Percentiles rank a stretch among this genome's conserved stretches.
phyloP scores from a whole-genome alignment of 2,113 vertebrate species.

The Canis aureus region DNA sequence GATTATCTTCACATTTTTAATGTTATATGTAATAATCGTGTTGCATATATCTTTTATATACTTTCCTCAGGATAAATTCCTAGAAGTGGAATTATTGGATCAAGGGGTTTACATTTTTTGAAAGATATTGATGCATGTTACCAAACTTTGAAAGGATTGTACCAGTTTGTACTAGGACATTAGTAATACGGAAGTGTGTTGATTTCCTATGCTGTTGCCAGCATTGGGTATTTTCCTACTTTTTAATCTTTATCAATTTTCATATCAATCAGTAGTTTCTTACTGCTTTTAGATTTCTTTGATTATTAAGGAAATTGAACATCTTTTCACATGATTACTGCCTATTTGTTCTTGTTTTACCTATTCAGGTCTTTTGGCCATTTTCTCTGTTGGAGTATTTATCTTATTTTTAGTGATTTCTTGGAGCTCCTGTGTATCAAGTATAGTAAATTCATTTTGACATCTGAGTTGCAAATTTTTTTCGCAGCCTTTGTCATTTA shows the following conservation, averaged over 20 bases:
- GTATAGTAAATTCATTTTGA: neutral
- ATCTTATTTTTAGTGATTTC: conserved; percentile 21
- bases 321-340: neutral
- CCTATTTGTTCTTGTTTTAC: conserved; percentile 14
- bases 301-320: neutral
- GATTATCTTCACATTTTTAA: conserved; percentile 28
- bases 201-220: neutral
- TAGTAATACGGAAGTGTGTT: neutral
- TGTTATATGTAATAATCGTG: neutral
- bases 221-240: neutral
- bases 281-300: conserved; percentile 16
- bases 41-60: neutral
- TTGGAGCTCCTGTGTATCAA: neutral
- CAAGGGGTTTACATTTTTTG: neutral
- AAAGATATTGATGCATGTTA: conserved; percentile 10
- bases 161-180: neutral
- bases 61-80: conserved; percentile 31
- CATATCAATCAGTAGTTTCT: neutral
- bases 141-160: neutral
- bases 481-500: neutral
- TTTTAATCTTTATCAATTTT: conserved; percentile 36
- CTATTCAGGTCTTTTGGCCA: neutral
- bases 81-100: conserved; percentile 23
- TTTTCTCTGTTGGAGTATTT: neutral
- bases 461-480: neutral